A percentile compares a stretch with the other conserved stretches of the same genome.
Evolutionary conservation across 2,888 invertebrate genomes (phyloP).

Genomic region (Mayetiola destructor): DNA sequence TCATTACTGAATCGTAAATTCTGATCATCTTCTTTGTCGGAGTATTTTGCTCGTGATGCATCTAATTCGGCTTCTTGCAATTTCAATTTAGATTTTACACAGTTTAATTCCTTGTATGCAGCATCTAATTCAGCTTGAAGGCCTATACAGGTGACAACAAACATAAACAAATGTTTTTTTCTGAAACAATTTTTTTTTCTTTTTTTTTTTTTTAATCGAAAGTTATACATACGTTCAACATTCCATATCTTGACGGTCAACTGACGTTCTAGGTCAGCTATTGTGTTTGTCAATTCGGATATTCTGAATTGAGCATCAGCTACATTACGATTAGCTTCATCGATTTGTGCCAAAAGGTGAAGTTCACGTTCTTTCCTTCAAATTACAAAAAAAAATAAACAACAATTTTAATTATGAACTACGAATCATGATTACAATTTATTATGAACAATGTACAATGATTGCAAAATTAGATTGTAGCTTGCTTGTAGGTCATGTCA

Average conservation of each 20-base stretch:
- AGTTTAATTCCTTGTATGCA: constrained; percentile 33
- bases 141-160: constrained; percentile 23
- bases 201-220: not conserved
- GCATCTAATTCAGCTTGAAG: constrained; percentile 32
- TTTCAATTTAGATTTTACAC: constrained; percentile 31
- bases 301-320: constrained; percentile 29
- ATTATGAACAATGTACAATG: not conserved
- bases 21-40: constrained; percentile 32
- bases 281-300: constrained; percentile 29
- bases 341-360: constrained; percentile 30
- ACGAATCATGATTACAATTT: not conserved
- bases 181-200: not conserved
- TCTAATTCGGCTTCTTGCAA: constrained; percentile 32
- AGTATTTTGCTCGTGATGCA: constrained; percentile 28
- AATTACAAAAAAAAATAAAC: constrained; percentile 2
- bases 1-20: constrained; percentile 29
- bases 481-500: too few relatives aligned
- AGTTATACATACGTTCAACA: constrained; percentile 30
- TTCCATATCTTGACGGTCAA: constrained; percentile 33
- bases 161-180: not conserved
- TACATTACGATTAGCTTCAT: constrained; percentile 31
- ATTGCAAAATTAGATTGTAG: too few relatives aligned
- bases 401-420: not conserved
- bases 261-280: constrained; percentile 31
- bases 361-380: constrained; percentile 24